Conservation (phyloP, 2,888 invertebrate species). For the Dromius quadrimaculatus region DNA sequence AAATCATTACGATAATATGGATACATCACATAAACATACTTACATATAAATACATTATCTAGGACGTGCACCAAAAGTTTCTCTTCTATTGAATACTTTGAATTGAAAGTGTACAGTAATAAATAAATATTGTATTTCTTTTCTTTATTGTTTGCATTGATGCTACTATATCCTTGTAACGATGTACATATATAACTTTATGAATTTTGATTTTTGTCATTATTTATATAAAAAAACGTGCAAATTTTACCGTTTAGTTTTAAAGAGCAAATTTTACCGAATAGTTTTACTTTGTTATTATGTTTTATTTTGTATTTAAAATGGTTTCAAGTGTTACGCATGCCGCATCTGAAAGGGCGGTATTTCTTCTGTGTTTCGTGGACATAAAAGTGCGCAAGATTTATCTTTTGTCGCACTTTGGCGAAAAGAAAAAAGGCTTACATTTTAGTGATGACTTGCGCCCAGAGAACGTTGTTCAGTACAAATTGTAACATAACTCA, state of each 20-base stretch:
- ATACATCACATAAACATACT: constrained; percentile 36
- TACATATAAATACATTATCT: constrained; percentile 16
- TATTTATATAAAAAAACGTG: constrained; percentile 22
- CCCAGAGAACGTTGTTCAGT: constrained; percentile 49
- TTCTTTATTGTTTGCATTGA: constrained; percentile 40
- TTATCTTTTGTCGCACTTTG: background rate
- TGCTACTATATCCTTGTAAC: constrained; percentile 25
- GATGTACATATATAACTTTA: constrained; percentile 28
- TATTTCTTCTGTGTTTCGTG: background rate
- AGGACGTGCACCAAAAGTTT: constrained; percentile 32
- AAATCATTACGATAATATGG: constrained; percentile 24
- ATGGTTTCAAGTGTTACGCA: background rate
- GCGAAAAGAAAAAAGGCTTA: background rate
- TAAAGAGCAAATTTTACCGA: background rate
- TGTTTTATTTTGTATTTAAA: constrained; percentile 28
- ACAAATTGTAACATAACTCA: constrained; percentile 50
- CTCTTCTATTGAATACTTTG: constrained; percentile 27
- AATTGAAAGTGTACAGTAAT: constrained; percentile 41
- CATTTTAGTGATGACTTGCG: constrained; percentile 25
- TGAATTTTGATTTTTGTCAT: constrained; percentile 14
- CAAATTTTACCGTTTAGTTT: constrained; percentile 2
- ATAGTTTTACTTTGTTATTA: constrained; percentile 28
- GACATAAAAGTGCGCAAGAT: constrained; percentile 18
- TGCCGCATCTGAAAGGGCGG: background rate
- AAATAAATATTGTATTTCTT: constrained; percentile 49